Base-by-base conservation (phyloP, 2,888 invertebrate species). In the Chaetogeoica ovagalla region DNA sequence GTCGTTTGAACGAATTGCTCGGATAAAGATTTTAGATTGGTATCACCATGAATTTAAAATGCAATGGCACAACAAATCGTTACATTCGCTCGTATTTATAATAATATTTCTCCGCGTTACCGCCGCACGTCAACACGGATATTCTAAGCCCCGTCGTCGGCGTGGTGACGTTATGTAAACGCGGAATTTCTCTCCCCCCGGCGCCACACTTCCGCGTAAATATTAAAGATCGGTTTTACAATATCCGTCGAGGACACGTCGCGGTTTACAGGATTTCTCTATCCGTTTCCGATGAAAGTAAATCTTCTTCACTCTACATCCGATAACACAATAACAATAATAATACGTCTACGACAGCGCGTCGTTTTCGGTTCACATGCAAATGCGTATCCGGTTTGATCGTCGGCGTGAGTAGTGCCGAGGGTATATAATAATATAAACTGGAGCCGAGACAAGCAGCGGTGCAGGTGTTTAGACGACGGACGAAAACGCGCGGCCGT, bases 401-500 rank as follows among this genome's bases (percentile, higher is more conserved):
- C 55, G 37, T 52, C 17, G 19, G 37, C 23, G 30, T 30, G 30
- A 52, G 73, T 30, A 30, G 21, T 15, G n/a, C n/a, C n/a, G n/a
- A n/a, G n/a, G n/a, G n/a, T n/a, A n/a, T n/a, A n/a, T n/a, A n/a
- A n/a, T n/a, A n/a, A n/a, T n/a, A n/a, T n/a, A n/a, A 43, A 43
- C 7, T 48, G 19, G 65, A 43, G 19, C n/a, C 39, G 55, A 75
- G 62, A 69, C 60, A 62, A 52, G 30, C 30, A 30, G 30, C 30
- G 30, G 30, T 69, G 71, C 79, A 79, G 79, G 79, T 79, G 79
- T 79, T 79, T 30, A n/a, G 39, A 75, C 66, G 75, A 75, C 75
- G 75, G 39, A 75, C 66, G 75, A 75, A 66, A 59, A 57, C 57
- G 75, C 66, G 43, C 43, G 37, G 66, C 63, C 13, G 60, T 63